Base-by-base conservation (phyloP, 2,113 vertebrate species). In the Myodes glareolus region DNA sequence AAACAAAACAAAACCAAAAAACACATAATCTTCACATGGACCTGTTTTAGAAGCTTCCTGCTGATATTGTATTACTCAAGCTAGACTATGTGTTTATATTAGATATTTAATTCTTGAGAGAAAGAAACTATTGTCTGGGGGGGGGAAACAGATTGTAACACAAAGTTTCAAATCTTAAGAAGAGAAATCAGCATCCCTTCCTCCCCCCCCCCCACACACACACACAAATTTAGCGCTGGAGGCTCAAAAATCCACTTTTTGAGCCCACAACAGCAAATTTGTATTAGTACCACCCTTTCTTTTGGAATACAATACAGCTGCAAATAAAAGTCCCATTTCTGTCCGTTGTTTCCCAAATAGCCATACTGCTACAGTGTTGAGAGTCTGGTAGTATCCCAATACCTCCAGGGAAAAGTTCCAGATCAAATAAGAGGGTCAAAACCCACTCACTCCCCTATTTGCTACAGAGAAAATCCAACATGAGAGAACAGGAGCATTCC, bases 281-380 rank as follows among this genome's bases (percentile, higher is more conserved):
- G 17, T 90, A 72, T 94, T 6, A 88, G 86, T 75, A 84, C 1
- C 63, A 70, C 31, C 78, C 88, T 89, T 91, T 29, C 81, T 81
- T 95, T 96, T 76, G 87, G 92, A 97, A 95, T 97, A 96, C 9
- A 94, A 93, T 93, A 81, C 21, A 97, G 39, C 93, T 93, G 1
- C 77, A 95, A 97, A 94, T 68, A 94, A 92, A 63, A 65, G 12
- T 72, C 42, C 3, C 39, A 67, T 81, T 97, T 94, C 25, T 27
- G 92, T 91, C 72, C 76, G 14, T 76, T 95, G 75, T 88, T 81
- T 97, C 65, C 42, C 50, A 96, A 94, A 90, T 27, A 42, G 36
- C 42, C 39, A 61, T 45, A 78, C 80, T 19, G 3, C 95, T 82
- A 87, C 4, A 86, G 76, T 4, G 77, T 0, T 67, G 47, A 86